Conservation (phyloP, 1,140 invertebrate genomes). For the Sipha flava region DNA sequence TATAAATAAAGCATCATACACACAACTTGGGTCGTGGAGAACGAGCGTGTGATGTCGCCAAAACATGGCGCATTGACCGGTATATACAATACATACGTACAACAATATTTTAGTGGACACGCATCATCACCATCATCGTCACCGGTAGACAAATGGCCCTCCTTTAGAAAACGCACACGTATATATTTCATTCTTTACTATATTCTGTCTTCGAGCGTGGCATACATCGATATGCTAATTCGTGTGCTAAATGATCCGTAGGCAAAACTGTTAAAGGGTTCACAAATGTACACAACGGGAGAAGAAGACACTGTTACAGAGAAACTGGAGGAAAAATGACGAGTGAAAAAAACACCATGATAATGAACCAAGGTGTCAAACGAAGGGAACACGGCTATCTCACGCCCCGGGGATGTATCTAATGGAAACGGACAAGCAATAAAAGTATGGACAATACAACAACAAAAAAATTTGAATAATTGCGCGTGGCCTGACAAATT, state of each 20-base stretch:
- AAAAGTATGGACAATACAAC: neutral
- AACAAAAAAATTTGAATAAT: slow-evolving; percentile 28
- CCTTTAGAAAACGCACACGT: neutral
- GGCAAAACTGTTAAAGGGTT: slow-evolving; percentile 2
- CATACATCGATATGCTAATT: slow-evolving; percentile 5
- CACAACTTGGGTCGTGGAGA: neutral
- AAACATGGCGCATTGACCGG: neutral
- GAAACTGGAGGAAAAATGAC: neutral
- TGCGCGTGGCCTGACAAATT: slow-evolving; percentile 30
- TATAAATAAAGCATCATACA: neutral
- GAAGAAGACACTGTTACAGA: neutral
- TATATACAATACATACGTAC: neutral
- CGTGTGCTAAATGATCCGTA: slow-evolving; percentile 22
- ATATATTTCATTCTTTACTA: neutral
- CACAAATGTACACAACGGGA: neutral
- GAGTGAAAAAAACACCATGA: neutral
- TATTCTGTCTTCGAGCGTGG: too few relatives aligned
- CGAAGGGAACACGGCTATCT: neutral
- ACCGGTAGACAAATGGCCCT: neutral
- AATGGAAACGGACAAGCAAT: slow-evolving; percentile 19
- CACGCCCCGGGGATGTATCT: slow-evolving; percentile 8
- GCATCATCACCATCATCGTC: neutral
- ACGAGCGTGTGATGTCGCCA: neutral
- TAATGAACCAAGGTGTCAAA: slow-evolving; percentile 22
- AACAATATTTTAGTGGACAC: neutral